These are phyloP conservation scores for Paralichthys olivaceus DNA, from an alignment of 2,113 vertebrate species.

Conservation along the genomic window DNA sequence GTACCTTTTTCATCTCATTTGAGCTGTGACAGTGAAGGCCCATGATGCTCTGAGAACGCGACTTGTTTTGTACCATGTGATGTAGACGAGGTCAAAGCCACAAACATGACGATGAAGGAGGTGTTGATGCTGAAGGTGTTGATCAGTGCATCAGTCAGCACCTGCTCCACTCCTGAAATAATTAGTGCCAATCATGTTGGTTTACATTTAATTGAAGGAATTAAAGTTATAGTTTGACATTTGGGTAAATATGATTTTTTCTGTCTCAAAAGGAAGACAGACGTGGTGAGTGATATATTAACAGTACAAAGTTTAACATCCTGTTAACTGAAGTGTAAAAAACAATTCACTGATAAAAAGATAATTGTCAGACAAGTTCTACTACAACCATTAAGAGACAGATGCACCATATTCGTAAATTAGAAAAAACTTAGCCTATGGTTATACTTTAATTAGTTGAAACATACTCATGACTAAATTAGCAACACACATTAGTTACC, in stretches of 20 bases:
- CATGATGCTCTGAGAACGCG: background rate
- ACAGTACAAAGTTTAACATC: background rate
- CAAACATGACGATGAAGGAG: constrained; percentile 6
- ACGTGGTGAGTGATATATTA: background rate
- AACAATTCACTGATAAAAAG: background rate
- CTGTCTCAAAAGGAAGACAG: background rate
- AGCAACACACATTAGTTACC: no score
- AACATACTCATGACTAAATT: no score
- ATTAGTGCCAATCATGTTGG: no score
- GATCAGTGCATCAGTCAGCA: background rate
- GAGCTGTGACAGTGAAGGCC: background rate
- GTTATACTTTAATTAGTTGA: no score
- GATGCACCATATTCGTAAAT: background rate
- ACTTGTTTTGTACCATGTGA: background rate
- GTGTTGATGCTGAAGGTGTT: background rate
- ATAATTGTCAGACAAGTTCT: background rate
- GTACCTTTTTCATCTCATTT: constrained; percentile 12
- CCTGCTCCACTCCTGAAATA: background rate
- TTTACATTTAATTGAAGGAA: no score
- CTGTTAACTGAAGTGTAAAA: background rate
- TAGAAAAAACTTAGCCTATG: no score
- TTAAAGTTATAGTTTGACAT: background rate
- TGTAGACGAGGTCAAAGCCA: constrained; percentile 39
- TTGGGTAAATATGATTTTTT: background rate
- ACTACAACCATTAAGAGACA: background rate